A percentile compares a stretch with the other conserved stretches of the same genome.
Evolutionary conservation across 2,113 vertebrate species (phyloP).

Genomic region (Chamaea fasciata): DNA sequence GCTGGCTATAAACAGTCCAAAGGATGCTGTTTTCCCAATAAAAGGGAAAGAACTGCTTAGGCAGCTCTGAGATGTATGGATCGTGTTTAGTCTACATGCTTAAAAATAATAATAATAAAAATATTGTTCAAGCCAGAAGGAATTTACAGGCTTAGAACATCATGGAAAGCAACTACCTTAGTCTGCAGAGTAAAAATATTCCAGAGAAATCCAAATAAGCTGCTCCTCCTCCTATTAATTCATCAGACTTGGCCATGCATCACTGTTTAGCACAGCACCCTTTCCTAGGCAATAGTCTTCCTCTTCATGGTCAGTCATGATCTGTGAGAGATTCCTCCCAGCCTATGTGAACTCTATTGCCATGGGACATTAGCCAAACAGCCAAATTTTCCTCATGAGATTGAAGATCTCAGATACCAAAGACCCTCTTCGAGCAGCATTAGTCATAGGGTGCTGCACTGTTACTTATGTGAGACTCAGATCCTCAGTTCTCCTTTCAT

Average conservation of each 20-base stretch:
- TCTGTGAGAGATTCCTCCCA: background rate
- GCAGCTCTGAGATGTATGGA: slow-evolving; percentile 12
- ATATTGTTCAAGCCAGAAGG: background rate
- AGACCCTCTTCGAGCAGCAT: background rate
- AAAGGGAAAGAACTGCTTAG: background rate
- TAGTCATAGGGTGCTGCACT: background rate
- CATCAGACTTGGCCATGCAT: background rate
- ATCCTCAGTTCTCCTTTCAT: background rate
- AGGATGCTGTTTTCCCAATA: slow-evolving; percentile 8
- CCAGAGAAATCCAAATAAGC: background rate
- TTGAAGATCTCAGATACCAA: background rate
- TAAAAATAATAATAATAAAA: slow-evolving; percentile 50
- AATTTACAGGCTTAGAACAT: slow-evolving; percentile 33
- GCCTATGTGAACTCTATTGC: background rate
- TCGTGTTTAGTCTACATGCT: slow-evolving; percentile 54
- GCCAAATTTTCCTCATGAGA: background rate
- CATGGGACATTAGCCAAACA: background rate
- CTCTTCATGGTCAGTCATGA: background rate
- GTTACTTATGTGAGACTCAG: background rate
- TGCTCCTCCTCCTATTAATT: slow-evolving; percentile 25
- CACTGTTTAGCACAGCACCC: background rate
- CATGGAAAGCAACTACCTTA: slow-evolving; percentile 29
- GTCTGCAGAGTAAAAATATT: slow-evolving; percentile 1
- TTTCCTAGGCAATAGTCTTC: slow-evolving; percentile 12
- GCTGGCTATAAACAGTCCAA: background rate